Base-by-base conservation (phyloP, 30 jellyfish, hydroid and myxozoan species). In the Aurelia sp. region DNA sequence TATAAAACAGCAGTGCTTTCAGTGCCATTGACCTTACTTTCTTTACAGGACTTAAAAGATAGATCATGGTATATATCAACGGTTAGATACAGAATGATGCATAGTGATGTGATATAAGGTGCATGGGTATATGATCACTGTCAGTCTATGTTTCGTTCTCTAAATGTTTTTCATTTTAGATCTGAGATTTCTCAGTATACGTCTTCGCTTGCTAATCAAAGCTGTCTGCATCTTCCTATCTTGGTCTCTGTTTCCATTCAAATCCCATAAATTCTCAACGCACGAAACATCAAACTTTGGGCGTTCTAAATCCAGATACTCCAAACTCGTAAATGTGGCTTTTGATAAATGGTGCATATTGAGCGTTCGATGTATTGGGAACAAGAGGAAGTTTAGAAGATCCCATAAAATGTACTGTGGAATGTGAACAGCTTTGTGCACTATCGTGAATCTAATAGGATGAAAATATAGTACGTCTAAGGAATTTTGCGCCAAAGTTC, bases 391-490 rank as follows among this genome's bases (percentile, higher is more conserved):
- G 78, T 75, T 53, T 17, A 91, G 96, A 71, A 91, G 85, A 51
- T 91, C 96, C 97, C 93, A 81, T 41, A 91, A 76, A 30, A 85
- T 86, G 70, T 80, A 84, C 81, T 92, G 71, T 80, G 97, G 97
- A n/a, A 91, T 53, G 57, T 91, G 97, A 50, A 84, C 86, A 31
- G 95, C 69, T 71, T 79, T 82, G 85, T 85, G 97, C 21, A 91
- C 97, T 47, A 91, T 91, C 24, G 92, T 41, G 87, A 91, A 91
- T 91, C 97, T 91, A 73, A 74, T 68, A 63, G 79, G 63, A 81
- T 20, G 82, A 89, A 89, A 57, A 85, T 71, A 80, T 60, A 81
- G 75, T 88, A 87, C 18, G 73, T 87, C 59, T 86, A 31, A 52
- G 59, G 72, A 40, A 69, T 13, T 48, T 64, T 19, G 55, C 2